Evolutionary conservation across 1,140 invertebrate genomes (phyloP).

Genomic region (Zaprionus africanus): DNA sequence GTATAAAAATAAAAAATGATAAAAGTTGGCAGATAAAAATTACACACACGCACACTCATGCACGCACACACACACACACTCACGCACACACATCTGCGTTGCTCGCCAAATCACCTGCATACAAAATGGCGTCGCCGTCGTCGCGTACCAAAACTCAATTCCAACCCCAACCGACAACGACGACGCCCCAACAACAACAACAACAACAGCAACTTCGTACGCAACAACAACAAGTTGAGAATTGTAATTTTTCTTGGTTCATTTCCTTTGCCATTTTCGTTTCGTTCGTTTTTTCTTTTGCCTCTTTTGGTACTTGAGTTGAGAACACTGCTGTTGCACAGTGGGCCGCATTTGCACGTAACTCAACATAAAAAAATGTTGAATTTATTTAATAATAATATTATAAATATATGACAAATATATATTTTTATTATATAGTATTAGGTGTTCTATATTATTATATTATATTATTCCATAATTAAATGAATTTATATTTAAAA

Average conservation of each 20-base stretch:
- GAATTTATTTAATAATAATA: too few relatives aligned
- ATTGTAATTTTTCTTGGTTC: conserved; percentile 83
- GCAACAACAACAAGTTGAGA: conserved; percentile 57
- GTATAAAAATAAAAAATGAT: conserved; percentile 81
- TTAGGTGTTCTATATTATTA: too few relatives aligned
- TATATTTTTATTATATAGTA: too few relatives aligned
- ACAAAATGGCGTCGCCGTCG: conserved; percentile 67
- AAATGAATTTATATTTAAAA: too few relatives aligned
- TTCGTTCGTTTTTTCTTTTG: conserved; percentile 57
- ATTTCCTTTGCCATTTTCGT: conserved; percentile 78
- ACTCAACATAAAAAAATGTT: too few relatives aligned
- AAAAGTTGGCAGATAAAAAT: conserved; percentile 83
- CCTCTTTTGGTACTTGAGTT: conserved; percentile 58
- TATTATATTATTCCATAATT: not conserved
- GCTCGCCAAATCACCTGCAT: conserved; percentile 71
- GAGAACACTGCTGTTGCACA: conserved; percentile 44
- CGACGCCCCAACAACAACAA: conserved; percentile 35
- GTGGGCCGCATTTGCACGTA: conserved; percentile 17
- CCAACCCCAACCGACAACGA: conserved; percentile 33
- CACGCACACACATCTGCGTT: conserved; percentile 39
- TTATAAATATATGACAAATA: too few relatives aligned
- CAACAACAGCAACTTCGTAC: conserved; percentile 43
- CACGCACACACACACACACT: conserved; percentile 16
- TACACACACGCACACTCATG: conserved; percentile 58
- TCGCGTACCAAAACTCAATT: conserved; percentile 40